Conservation (phyloP, 2,113 vertebrate genomes). For the Monarcha castaneiventris region DNA sequence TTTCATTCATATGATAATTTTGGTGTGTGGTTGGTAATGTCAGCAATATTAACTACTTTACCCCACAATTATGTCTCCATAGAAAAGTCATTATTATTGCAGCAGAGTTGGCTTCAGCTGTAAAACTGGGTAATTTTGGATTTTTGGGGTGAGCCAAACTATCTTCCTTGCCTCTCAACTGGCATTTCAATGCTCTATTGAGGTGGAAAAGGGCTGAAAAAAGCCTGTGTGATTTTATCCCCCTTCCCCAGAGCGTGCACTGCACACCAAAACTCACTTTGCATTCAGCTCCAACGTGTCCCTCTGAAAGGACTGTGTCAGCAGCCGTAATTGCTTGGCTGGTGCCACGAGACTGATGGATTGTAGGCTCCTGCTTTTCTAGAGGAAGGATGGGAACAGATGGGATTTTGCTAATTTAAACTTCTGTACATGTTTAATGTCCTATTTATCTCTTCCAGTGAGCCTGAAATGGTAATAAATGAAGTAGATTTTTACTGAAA, state of each 20-base stretch:
- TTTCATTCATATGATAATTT: background rate
- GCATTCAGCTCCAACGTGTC: slow-evolving; percentile 6
- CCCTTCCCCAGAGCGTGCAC: background rate
- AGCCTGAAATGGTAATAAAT: slow-evolving; percentile 63
- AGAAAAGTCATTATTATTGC: background rate
- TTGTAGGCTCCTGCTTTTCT: slow-evolving; percentile 27
- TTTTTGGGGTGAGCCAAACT: background rate
- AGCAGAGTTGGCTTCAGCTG: background rate
- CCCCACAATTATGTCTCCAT: background rate
- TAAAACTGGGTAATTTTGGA: background rate
- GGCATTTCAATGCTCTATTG: background rate
- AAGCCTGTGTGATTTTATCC: background rate
- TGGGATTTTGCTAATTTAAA: slow-evolving; percentile 68
- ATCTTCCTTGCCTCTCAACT: background rate
- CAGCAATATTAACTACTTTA: background rate
- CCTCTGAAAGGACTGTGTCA: slow-evolving; percentile 43
- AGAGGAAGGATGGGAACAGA: slow-evolving; percentile 46
- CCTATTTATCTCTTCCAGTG: slow-evolving; percentile 62
- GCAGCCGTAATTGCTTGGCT: slow-evolving; percentile 47
- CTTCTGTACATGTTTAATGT: slow-evolving; percentile 62
- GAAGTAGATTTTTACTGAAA: slow-evolving; percentile 46
- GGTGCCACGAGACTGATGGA: slow-evolving; percentile 49
- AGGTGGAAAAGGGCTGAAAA: background rate
- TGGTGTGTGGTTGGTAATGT: background rate
- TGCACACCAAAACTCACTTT: background rate